A percentile compares a stretch with the other conserved stretches of the same genome.
phyloP scores from a whole-genome alignment of 2,113 vertebrate species.

The Haemorhous mexicanus region DNA sequence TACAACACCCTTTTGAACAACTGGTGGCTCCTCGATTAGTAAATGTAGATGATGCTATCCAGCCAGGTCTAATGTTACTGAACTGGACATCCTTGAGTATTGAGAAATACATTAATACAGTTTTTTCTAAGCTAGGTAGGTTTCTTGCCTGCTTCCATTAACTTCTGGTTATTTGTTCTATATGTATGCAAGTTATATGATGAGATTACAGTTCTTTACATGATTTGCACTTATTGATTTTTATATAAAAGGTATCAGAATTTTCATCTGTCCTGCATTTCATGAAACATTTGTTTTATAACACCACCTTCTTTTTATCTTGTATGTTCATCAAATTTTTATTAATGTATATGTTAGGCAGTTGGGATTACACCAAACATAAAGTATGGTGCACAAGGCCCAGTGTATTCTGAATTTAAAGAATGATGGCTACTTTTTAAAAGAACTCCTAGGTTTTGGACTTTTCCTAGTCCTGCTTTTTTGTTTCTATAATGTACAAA shows the following conservation, averaged over 20 bases:
- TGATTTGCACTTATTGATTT: background rate
- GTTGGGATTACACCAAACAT: background rate
- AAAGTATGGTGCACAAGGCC: background rate
- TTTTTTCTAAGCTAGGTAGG: constrained; percentile 82
- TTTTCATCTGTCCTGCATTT: background rate
- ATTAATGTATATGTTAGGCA: background rate
- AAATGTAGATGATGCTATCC: constrained; percentile 83
- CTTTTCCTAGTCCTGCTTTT: background rate
- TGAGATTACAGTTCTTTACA: background rate
- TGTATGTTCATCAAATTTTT: background rate
- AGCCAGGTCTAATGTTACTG: constrained; percentile 82
- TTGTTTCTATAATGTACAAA: background rate
- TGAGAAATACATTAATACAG: constrained; percentile 78
- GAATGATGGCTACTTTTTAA: background rate
- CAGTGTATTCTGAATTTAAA: background rate
- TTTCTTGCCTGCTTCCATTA: background rate
- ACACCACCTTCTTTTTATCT: background rate
- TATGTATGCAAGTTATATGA: background rate
- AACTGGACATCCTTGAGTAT: constrained; percentile 92
- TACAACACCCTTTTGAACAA: constrained; percentile 76
- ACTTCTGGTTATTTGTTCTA: background rate
- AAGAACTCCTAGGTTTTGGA: background rate
- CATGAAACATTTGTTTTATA: background rate
- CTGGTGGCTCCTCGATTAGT: constrained; percentile 80
- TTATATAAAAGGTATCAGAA: background rate